Percentiles rank a stretch among this genome's conserved stretches.
Evolutionary conservation across 2,797 vertebrate genomes (phyloP).

Genomic region (Trichosurus vulpecula): DNA sequence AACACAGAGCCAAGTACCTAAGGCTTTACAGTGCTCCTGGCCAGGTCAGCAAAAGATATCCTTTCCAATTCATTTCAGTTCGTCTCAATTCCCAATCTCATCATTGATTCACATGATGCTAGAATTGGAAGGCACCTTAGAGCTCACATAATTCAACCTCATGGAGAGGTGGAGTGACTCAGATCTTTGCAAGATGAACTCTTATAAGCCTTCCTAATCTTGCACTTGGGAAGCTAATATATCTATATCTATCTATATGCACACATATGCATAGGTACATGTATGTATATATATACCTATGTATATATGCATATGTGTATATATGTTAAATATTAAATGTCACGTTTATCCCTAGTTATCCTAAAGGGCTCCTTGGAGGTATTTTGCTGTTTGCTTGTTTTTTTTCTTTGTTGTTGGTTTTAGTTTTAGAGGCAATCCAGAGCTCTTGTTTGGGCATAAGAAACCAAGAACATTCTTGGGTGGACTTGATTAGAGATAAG

Average conservation of each 20-base stretch:
- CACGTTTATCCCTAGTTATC: background rate
- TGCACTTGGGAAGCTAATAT: background rate
- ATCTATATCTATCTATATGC: background rate
- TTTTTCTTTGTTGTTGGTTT: background rate
- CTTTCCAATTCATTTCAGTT: background rate
- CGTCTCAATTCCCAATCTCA: background rate
- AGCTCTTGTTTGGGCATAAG: background rate
- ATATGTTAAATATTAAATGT: background rate
- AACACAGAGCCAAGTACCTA: background rate
- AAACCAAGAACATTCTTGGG: background rate
- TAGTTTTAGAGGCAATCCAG: background rate
- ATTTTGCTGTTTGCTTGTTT: background rate
- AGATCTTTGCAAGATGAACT: background rate
- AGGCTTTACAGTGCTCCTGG: background rate
- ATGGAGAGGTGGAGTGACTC: background rate
- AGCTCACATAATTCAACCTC: background rate
- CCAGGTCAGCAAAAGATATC: background rate
- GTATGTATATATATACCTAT: background rate
- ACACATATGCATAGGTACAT: too few relatives aligned
- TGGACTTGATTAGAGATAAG: background rate
- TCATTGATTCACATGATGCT: background rate
- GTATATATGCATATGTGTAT: background rate
- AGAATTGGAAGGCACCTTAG: background rate
- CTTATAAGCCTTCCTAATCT: background rate
- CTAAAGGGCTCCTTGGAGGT: background rate